Base-by-base conservation (phyloP, 2,888 invertebrate species). In the Bugula neritina region DNA sequence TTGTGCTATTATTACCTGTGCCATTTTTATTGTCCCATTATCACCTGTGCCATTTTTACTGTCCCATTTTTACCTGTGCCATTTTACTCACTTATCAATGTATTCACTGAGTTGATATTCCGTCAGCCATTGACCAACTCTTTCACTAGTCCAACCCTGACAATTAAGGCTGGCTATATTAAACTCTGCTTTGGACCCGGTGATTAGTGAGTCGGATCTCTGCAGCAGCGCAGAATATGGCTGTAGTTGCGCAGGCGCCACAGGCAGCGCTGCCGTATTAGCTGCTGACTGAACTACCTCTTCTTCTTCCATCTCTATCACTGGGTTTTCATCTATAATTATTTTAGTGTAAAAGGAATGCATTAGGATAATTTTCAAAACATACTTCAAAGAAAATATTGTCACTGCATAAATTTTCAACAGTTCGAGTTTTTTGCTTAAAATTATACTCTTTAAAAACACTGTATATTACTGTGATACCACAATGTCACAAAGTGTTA, bases 311-410 rank as follows among this genome's bases (percentile, higher is more conserved):
- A 63, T 27, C 5, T 63, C 29, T 13, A 25, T 13, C 29, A 31
- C 63, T 31, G 63, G 63, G 27, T 63, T 63, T 31, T 63, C 63
- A 34, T 63, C 63, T 63, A 31, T n/a, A 17, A 63, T 13, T n/a
- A 57, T n/a, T n/a, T n/a, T n/a, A n/a, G n/a, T n/a, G n/a, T n/a
- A n/a, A n/a, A n/a, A n/a, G n/a, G n/a, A n/a, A n/a, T n/a, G n/a
- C n/a, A n/a, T n/a, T n/a, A n/a, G n/a, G n/a, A n/a, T n/a, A n/a
- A n/a, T n/a, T n/a, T n/a, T n/a, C n/a, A n/a, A n/a, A n/a, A n/a
- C n/a, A n/a, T n/a, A n/a, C n/a, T n/a, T n/a, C n/a, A n/a, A n/a
- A n/a, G n/a, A n/a, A n/a, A n/a, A n/a, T n/a, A n/a, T n/a, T n/a
- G n/a, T n/a, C n/a, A n/a, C n/a, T n/a, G n/a, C n/a, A n/a, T n/a